Base-by-base conservation (phyloP, 2,797 vertebrate species). In the Cichlasoma orientale region DNA sequence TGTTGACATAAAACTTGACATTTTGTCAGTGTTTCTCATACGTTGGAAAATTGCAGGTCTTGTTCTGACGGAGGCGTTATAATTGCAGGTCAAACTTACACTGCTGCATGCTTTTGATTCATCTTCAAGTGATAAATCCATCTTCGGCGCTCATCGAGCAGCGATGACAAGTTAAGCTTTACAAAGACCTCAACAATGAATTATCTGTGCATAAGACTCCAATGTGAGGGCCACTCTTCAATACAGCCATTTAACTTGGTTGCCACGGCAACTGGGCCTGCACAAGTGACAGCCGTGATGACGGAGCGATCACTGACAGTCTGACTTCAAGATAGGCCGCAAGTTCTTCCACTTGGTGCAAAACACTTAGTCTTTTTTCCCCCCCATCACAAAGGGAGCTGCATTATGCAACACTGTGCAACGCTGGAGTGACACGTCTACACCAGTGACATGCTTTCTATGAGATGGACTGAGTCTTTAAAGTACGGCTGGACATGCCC, bases 341-440 rank as follows among this genome's bases (percentile, higher is more conserved):
- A 33, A 86, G 77, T 90, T 85, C 75, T 77, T 78, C 78, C 82
- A 75, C 83, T 83, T 21, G 58, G 74, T 61, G 69, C 72, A 76
- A 89, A 86, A 84, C 79, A 79, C 83, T 88, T 79, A 44, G 53
- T 55, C 59, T 80, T 70, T 59, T 16, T 78, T 70, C 56, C 8
- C n/a, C 44, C 59, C 70, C 52, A 23, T 55, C 74, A 89, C 71
- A 86, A 91, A 87, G 75, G 70, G 36, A 57, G 70, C 75, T n/a
- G 86, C 55, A 83, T 92, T 89, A 92, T 74, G 92, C 86, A 92
- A 92, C 2, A 25, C 50, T 41, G 7, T 74, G 88, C 82, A 92
- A 91, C 56, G 68, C 76, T 58, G 57, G 41, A 72, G 70, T 23
- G 56, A 21, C 18, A 29, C 12, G 11, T 74, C 79, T n/a, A 44